These are phyloP conservation scores for Nibea albiflora DNA, from an alignment of 2,113 vertebrate genomes.

Conservation along the genomic window DNA sequence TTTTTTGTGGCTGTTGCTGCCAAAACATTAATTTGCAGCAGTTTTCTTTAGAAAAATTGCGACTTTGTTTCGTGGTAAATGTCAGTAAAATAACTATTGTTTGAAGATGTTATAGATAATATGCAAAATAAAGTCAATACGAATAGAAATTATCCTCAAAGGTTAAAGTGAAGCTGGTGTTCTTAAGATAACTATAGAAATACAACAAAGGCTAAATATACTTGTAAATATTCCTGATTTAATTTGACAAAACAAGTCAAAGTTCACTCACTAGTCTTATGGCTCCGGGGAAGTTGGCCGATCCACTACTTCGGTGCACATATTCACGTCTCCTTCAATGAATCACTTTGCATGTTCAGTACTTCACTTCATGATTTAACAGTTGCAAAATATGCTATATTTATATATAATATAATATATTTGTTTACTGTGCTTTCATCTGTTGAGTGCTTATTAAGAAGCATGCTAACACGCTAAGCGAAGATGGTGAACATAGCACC, in stretches of 20 bases:
- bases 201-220: too few species aligned
- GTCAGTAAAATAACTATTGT: background rate
- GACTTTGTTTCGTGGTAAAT: background rate
- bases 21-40: conserved; percentile 5
- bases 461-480: background rate
- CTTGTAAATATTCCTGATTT: too few species aligned
- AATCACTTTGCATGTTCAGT: background rate
- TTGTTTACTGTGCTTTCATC: background rate
- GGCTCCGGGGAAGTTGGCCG: too few species aligned
- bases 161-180: background rate
- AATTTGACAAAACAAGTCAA: too few species aligned
- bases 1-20: background rate
- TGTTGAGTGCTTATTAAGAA: background rate
- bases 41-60: background rate
- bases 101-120: background rate
- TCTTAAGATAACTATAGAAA: too few species aligned
- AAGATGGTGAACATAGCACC: too few species aligned
- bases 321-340: too few species aligned
- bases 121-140: background rate
- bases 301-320: too few species aligned
- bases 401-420: background rate
- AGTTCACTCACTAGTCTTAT: too few species aligned
- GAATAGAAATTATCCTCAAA: background rate
- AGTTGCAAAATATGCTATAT: background rate
- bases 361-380: background rate